A percentile compares a stretch with the other conserved stretches of the same genome.
phyloP scores from a whole-genome alignment of 2,888 invertebrate genomes.

The Pyrrhosoma nymphula region DNA sequence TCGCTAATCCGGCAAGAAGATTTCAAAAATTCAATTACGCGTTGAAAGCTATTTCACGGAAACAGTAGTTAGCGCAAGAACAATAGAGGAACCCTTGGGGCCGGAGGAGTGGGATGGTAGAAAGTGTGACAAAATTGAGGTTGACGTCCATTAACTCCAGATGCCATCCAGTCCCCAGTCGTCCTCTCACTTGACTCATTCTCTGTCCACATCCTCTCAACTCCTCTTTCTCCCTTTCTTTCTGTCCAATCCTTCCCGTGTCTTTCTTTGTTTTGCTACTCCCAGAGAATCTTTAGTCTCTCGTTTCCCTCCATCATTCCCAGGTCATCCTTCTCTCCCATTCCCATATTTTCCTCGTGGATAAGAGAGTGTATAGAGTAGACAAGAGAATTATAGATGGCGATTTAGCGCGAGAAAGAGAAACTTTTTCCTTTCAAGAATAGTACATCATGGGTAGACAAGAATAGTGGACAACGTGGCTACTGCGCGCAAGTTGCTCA shows the following conservation, averaged over 20 bases:
- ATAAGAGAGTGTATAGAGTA: no score
- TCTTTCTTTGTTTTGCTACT: not conserved
- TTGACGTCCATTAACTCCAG: not conserved
- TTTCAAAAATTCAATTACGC: not conserved
- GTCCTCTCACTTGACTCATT: no score
- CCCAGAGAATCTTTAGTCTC: not conserved
- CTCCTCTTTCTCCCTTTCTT: not conserved
- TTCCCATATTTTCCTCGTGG: not conserved
- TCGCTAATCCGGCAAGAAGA: not conserved
- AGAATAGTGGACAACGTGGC: no score
- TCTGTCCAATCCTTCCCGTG: not conserved
- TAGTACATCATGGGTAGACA: no score
- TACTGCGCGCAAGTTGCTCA: no score
- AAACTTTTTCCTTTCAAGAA: no score
- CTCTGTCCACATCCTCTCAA: not conserved
- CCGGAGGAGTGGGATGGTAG: not conserved
- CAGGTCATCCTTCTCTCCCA: no score
- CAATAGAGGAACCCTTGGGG: not conserved
- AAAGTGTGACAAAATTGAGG: constrained; percentile 1
- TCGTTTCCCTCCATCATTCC: not conserved
- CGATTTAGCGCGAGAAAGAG: no score
- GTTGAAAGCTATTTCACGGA: not conserved
- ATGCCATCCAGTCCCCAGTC: not conserved
- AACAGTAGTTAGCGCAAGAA: not conserved
- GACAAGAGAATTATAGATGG: no score